Base-by-base conservation (phyloP, 2,797 vertebrate genomes). In the Ptychadena robeensis region DNA sequence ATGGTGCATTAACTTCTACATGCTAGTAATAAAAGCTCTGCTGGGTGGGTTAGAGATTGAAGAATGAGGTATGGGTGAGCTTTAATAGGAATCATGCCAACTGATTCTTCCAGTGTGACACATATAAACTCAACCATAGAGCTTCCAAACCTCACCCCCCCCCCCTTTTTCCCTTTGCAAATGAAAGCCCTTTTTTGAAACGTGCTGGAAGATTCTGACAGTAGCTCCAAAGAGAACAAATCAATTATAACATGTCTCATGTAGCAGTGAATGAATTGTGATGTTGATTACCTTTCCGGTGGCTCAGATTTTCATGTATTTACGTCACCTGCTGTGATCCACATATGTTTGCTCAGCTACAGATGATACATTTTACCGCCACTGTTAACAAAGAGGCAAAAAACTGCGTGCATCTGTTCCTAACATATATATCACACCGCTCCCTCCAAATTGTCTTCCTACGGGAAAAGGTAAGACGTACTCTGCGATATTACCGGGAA, bases 401-500 rank as follows among this genome's bases (percentile, higher is more conserved):
- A 53, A 18, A 67, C 34, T 79, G 66, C 27, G 44, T 79, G 32
- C 34, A 61, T 79, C 77, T 66, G 57, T 73, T 73, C 31, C 59
- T 30, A 48, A 53, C 64, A 71, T 37, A 53, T 53, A 40, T 70
- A 73, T 81, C 70, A 82, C 22, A 67, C 73, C 11, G 22, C 22
- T 67, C 27, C 70, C 63, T 37, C 71, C 69, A 80, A 48, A 80
- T 77, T 53, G 12, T 34, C 30, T 68, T 74, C 61, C 34, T 63
- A 32, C 4, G 74, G 74, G 74, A 48, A 40, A 76, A 76, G 61
- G 35, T 76, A 38, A 37, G 74, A 22, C 37, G 61, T 48, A 9
- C 27, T 32, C 30, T 32, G 31, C n/a, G 74, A 31, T 38, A 66
- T 66, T 38, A 38, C 27, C 59, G 57, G 48, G 64, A 65, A 73